Evolutionary conservation across 2,113 vertebrate genomes (phyloP), one percentile per base, ranked within the genome.

Genomic region (Phrynosoma blainvillii): DNA sequence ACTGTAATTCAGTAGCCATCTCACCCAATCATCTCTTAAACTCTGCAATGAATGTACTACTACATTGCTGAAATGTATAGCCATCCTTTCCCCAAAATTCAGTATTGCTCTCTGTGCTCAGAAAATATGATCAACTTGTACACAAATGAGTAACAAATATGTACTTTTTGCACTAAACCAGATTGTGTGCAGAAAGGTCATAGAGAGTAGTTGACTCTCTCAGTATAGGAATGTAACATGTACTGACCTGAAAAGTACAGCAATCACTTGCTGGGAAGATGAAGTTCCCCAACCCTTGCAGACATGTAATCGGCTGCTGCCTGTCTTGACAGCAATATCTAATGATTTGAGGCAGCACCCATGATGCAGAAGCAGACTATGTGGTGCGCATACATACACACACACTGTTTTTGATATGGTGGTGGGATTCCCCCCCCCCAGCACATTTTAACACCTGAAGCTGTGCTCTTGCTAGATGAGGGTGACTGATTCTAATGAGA

Each of bases 401-500:
- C 18, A 47, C 75, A 25, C 68, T 71, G 71, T 42, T 82, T 66
- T 82, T 36, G 32, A 66, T 23, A 7, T 82, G 6, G 36, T 27
- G 13, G 21, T 36, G 77, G 36, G 6, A 3, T 84, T 21, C 2
- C 12, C 18, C 36, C 40, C 30, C 11, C 21, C n/a, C 21, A 77
- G 20, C 5, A 81, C 32, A 20, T 42, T 73, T 74, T 62, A 40
- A 62, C 20, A 42, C 3, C 68, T 81, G 32, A 32, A 68, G 10
- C 54, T 87, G 36, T 74, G 71, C 71, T 81, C 70, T 59, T 42
- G 54, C 79, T 75, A 86, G 83, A 20, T 62, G 54, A 75, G 2
- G 73, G 82, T 79, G 82, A 83, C 20, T 71, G 80, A 32, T 66
- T 87, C 16, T 59, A 88, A 79, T 81, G 42, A 62, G 3, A 27